A percentile compares a stretch with the other conserved stretches of the same genome.
These are phyloP conservation scores for Bubo blakistoni DNA, from an alignment of 2,113 vertebrate genomes.

Conservation along the genomic window DNA sequence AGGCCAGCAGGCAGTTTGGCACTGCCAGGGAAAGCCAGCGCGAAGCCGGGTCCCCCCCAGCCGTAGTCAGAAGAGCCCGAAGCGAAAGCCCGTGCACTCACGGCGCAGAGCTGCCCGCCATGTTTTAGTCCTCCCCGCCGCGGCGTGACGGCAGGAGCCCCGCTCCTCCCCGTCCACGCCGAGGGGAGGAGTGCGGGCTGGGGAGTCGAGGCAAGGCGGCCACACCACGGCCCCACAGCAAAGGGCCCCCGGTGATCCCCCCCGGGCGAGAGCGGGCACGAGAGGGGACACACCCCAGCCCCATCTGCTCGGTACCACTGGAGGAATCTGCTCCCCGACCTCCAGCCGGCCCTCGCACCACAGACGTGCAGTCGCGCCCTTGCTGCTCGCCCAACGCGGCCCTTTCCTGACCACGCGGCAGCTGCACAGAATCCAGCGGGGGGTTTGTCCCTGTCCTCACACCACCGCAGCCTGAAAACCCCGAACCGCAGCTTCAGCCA, in stretches of 20 bases:
- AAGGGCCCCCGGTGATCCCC: not conserved
- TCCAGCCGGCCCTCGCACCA: not conserved
- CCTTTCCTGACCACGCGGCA: fast-evolving
- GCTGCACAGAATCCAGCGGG: fast-evolving
- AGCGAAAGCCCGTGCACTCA: not conserved
- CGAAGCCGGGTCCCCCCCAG: fast-evolving
- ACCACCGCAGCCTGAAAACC: not conserved
- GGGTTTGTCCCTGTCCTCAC: not conserved
- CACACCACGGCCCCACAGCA: not conserved
- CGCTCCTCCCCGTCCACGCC: not conserved
- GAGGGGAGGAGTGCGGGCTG: not conserved
- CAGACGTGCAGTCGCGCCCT: fast-evolving
- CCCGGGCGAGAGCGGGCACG: fast-evolving
- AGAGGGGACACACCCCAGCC: not conserved
- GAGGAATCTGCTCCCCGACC: not conserved
- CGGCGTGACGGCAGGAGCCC: not conserved
- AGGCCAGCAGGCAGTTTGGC: not conserved
- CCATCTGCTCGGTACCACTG: fast-evolving
- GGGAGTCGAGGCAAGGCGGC: not conserved
- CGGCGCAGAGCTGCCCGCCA: not conserved
- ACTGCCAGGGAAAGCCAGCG: not conserved
- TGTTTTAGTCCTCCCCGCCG: not conserved
- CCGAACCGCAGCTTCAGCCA: not conserved
- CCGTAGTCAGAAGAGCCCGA: not conserved
- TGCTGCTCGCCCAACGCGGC: not conserved